Base-by-base conservation (phyloP, 2,113 vertebrate genomes). In the human region DNA sequence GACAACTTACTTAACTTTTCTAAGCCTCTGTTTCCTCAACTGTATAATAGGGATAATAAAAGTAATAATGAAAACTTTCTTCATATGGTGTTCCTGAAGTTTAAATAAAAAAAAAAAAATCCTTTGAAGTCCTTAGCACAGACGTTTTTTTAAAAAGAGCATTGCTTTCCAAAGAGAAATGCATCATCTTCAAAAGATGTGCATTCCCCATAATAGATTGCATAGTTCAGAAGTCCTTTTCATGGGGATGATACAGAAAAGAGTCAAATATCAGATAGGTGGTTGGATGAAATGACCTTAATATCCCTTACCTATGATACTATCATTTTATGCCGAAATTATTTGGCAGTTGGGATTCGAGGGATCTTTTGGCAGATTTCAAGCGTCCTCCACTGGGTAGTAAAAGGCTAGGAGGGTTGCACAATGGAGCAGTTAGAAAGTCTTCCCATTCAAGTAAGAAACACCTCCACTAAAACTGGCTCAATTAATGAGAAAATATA, bases 61-160 rank as follows among this genome's bases (percentile, higher is more conserved):
- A 88, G 90, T 17, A 90, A 64, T 13, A 92, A 61, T 3, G 96
- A 76, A 75, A 72, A 59, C 1, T 25, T 48, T 76, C 35, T 59
- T 82, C 27, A 70, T 64, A 48, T 2, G 2, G 43, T 80, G 23
- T 32, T 59, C 64, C 30, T 73, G 25, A 90, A 95, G 81, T 86
- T 8, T 95, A 81, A 95, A 55, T 83, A 4, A 61, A 94, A 87
- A 76, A 94, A 87, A 76, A 68, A 94, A 87, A 72, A 25, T 81
- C 35, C 18, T 84, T 52, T 93, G 73, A 84, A 61, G 57, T 48
- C 35, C n/a, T 82, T 72, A 84, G 17, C 17, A 40, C 64, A 35
- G 45, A 43, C 13, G 64, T 80, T 72, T 82, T 82, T n/a, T 35
- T n/a, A 35, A 86, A 70, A 20, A 50, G 43, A 89, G 20, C 25